Conservation (phyloP, 2,888 invertebrate species). For the Ochlodes sylvanus region DNA sequence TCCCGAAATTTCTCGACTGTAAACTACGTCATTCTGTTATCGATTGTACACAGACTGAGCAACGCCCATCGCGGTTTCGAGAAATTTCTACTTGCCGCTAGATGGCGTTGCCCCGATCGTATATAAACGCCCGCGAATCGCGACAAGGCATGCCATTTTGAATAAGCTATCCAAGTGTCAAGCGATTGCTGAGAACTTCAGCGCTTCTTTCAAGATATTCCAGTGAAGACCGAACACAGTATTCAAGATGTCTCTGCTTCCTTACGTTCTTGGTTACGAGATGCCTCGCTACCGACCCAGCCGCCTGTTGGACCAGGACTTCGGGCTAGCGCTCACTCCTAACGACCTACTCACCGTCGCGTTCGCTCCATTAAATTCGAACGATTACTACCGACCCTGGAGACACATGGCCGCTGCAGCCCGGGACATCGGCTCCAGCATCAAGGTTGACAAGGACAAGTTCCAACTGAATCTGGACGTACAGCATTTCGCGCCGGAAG, state of each 20-base stretch:
- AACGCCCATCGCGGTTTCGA: constrained; percentile 38
- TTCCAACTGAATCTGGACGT: constrained; percentile 90
- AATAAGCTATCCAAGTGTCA: constrained; percentile 47
- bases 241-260: constrained; percentile 61
- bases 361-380: constrained; percentile 58
- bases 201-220: constrained; percentile 37
- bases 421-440: constrained; percentile 74
- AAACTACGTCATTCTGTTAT: constrained; percentile 5
- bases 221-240: not conserved
- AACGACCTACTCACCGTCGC: constrained; percentile 65
- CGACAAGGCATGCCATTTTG: constrained; percentile 46
- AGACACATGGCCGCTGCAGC: constrained; percentile 64
- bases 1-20: constrained; percentile 43
- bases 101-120: constrained; percentile 56
- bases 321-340: constrained; percentile 72
- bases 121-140: constrained; percentile 50
- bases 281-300: constrained; percentile 52
- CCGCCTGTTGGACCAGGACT: constrained; percentile 72
- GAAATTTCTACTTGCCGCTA: constrained; percentile 57
- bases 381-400: constrained; percentile 66
- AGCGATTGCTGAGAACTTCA: constrained; percentile 30
- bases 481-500: constrained; percentile 90
- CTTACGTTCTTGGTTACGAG: constrained; percentile 57
- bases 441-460: constrained; percentile 82
- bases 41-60: constrained; percentile 20